phyloP scores from a whole-genome alignment of 2,113 vertebrate species.

The Cettia cetti region DNA sequence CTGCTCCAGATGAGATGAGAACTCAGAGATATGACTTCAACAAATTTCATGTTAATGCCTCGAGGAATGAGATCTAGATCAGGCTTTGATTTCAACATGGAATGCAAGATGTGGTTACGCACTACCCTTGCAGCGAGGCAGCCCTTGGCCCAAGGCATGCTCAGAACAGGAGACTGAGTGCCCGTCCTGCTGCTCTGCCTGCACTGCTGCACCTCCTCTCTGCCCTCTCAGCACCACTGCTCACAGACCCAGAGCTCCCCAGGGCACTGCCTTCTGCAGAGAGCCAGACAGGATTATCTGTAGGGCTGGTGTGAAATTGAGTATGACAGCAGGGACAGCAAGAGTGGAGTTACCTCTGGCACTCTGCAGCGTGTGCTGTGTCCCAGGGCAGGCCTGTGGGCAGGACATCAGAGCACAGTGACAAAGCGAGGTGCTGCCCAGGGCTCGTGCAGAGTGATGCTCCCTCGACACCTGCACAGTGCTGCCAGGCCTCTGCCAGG shows the following conservation, averaged over 20 bases:
- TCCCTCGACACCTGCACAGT: fast-evolving
- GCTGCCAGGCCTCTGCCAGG: not conserved
- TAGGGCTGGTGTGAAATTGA: not conserved
- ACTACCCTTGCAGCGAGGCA: not conserved
- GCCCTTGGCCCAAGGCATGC: not conserved
- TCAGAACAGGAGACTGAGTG: not conserved
- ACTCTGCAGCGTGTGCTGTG: not conserved
- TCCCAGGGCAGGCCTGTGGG: not conserved
- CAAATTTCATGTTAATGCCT: not conserved
- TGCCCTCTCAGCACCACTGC: not conserved
- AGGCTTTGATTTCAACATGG: not conserved
- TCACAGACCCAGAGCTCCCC: not conserved
- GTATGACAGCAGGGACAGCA: not conserved
- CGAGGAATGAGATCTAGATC: not conserved
- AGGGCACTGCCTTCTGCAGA: not conserved
- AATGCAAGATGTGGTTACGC: not conserved
- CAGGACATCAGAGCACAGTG: not conserved
- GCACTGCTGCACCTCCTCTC: not conserved
- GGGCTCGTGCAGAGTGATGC: not conserved
- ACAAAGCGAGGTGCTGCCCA: not conserved
- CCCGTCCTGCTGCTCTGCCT: not conserved
- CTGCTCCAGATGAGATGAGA: not conserved
- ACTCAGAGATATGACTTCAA: not conserved
- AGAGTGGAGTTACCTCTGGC: not conserved
- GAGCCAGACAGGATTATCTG: not conserved